phyloP scores from a whole-genome alignment of 2,797 vertebrate species.

The Acrocephalus scirpaceus region DNA sequence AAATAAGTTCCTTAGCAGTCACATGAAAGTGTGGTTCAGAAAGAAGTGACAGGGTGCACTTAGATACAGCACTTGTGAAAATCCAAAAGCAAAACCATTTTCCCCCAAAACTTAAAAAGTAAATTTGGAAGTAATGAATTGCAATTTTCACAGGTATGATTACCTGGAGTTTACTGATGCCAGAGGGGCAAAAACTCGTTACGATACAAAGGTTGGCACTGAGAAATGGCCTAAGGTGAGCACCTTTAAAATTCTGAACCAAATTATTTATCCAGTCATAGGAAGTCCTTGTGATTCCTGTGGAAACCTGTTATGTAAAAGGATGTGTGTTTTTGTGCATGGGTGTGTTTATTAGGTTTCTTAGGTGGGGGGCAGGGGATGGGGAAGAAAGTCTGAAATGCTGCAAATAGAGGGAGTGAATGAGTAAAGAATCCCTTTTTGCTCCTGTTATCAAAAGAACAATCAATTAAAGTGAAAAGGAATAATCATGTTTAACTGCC shows the following conservation, averaged over 20 bases:
- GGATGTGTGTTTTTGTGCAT: not conserved
- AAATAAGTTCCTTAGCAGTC: not conserved
- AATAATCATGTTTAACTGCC: not conserved
- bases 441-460: not conserved
- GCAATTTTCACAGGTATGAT: slow-evolving; percentile 86
- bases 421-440: not conserved
- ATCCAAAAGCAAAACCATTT: not conserved
- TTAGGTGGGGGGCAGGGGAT: not conserved
- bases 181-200: slow-evolving; percentile 95
- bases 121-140: slow-evolving; percentile 7
- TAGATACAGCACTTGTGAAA: not conserved
- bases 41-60: not conserved
- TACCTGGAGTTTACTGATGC: slow-evolving; percentile 98
- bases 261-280: not conserved
- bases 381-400: not conserved
- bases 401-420: not conserved
- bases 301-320: not conserved
- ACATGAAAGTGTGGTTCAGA: not conserved
- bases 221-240: slow-evolving; percentile 98
- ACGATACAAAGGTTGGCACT: slow-evolving; percentile 95
- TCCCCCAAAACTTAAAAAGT: not conserved
- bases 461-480: not conserved
- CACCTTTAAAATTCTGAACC: not conserved
- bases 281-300: not conserved
- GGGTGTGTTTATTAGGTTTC: not conserved